Base-by-base conservation (phyloP, 92 coral and sea anemone genomes). In the Parazoanthus darwini region DNA sequence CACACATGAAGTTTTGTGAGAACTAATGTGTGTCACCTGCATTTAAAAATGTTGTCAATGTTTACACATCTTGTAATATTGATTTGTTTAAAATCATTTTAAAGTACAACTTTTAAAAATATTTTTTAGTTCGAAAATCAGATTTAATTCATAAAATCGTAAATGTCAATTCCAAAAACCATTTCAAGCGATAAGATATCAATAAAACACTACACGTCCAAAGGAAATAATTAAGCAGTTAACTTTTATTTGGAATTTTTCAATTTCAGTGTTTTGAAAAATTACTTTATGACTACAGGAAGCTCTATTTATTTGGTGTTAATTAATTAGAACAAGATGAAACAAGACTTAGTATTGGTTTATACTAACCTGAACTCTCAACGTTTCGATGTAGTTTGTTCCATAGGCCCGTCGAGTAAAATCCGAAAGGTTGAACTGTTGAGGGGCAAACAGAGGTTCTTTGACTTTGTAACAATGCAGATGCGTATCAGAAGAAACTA, bases 391-490 rank as follows among this genome's bases (percentile, higher is more conserved):
- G 95, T 97, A 97, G 94, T 97, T 97, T 56, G 99, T 97, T 7
- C 99, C 99, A 75, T 97, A 97, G 44, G 99, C 99, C 39, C 99
- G 91, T 86, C 99, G 93, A 38, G 99, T 97, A 92, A 97, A 97
- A 88, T 97, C 99, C 63, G 99, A 97, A 80, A 97, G 98, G 90
- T 97, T 97, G 86, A 97, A 97, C 99, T 97, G 86, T 86, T n/a
- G 70, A 38, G 43, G 23, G 51, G 70, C 67, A 20, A 36, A 80
- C 14, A 54, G 8, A 78, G 3, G 23, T 39, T 73, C 15, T 9
- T 70, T n/a, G 80, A 65, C 15, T 9, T 70, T n/a, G 80, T 84
- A 71, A 89, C 22, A 70, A 38, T 51, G 25, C 63, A 71, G 87
- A 39, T 50, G 35, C 7, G 39, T 39, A 72, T 23, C 77, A 56